Evolutionary conservation across 2,113 vertebrate species (phyloP).

Genomic region (Ceyx melanurus): DNA sequence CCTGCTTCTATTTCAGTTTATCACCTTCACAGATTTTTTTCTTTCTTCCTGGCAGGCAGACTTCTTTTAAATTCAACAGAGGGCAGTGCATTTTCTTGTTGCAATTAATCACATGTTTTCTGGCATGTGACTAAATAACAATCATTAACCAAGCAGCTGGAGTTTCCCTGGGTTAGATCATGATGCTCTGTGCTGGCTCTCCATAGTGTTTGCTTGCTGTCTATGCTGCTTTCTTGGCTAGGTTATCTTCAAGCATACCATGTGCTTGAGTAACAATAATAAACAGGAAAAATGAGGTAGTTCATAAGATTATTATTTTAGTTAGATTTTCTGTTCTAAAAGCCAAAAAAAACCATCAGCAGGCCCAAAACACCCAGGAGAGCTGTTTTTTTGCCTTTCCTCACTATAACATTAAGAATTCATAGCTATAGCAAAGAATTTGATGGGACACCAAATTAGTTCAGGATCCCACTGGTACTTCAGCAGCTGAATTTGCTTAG

Average conservation of each 20-base stretch:
- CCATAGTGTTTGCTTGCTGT: neutral
- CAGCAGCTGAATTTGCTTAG: neutral
- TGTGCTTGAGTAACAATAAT: constrained; percentile 45
- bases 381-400: neutral
- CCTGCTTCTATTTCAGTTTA: neutral
- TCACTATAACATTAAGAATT: neutral
- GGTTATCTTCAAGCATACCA: constrained; percentile 27
- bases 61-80: neutral
- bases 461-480: neutral
- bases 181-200: neutral
- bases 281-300: constrained; percentile 36
- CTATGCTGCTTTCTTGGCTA: constrained; percentile 32
- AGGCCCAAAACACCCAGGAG: neutral
- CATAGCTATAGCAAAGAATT: neutral
- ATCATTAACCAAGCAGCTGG: neutral
- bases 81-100: neutral
- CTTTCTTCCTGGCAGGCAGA: neutral
- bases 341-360: neutral
- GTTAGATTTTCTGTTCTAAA: constrained; percentile 43
- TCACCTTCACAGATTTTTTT: neutral
- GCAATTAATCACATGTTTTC: constrained; percentile 16
- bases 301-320: constrained; percentile 30
- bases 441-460: neutral
- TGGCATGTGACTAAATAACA: neutral
- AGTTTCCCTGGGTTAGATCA: neutral